A percentile compares a stretch with the other conserved stretches of the same genome.
Conservation (phyloP, 2,113 vertebrate genomes). For the Leuciscus idus region DNA sequence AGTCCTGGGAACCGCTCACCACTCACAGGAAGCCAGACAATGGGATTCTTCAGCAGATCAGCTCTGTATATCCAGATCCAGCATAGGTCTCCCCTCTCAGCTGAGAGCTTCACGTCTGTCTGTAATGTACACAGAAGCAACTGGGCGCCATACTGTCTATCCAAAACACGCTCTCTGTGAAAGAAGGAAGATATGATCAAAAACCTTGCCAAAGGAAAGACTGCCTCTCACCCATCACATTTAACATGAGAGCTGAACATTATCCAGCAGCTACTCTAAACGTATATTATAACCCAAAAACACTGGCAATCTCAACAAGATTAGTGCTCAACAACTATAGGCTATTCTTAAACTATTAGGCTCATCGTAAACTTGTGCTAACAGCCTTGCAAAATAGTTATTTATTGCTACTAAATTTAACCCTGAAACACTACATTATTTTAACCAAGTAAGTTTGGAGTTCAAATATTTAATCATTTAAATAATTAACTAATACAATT, state of each 20-base stretch:
- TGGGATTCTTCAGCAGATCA: slow-evolving; percentile 47
- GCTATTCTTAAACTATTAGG: background rate
- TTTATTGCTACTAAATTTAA: background rate
- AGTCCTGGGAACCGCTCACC: slow-evolving; percentile 56
- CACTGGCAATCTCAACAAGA: background rate
- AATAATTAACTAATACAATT: background rate
- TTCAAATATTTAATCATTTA: background rate
- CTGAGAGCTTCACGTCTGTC: slow-evolving; percentile 48
- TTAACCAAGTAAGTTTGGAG: background rate
- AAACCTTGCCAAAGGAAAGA: slow-evolving; percentile 47
- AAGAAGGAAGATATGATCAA: slow-evolving; percentile 53
- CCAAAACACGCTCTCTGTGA: slow-evolving; percentile 27
- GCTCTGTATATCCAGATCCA: slow-evolving; percentile 37
- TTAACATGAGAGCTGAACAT: slow-evolving; percentile 27
- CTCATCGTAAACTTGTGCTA: background rate
- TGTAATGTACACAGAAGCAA: slow-evolving; percentile 60
- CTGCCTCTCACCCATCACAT: slow-evolving; percentile 47
- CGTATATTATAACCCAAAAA: background rate
- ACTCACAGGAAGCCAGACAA: slow-evolving; percentile 54
- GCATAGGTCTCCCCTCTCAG: slow-evolving; percentile 36
- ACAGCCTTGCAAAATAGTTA: background rate
- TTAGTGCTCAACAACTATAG: background rate
- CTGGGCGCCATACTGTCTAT: slow-evolving; percentile 63
- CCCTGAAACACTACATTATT: background rate
- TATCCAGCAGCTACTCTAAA: slow-evolving; percentile 33